A percentile compares a stretch with the other conserved stretches of the same genome.
These are phyloP conservation scores for Hemibagrus guttatus DNA, from an alignment of 2,797 vertebrate species.

Conservation along the genomic window DNA sequence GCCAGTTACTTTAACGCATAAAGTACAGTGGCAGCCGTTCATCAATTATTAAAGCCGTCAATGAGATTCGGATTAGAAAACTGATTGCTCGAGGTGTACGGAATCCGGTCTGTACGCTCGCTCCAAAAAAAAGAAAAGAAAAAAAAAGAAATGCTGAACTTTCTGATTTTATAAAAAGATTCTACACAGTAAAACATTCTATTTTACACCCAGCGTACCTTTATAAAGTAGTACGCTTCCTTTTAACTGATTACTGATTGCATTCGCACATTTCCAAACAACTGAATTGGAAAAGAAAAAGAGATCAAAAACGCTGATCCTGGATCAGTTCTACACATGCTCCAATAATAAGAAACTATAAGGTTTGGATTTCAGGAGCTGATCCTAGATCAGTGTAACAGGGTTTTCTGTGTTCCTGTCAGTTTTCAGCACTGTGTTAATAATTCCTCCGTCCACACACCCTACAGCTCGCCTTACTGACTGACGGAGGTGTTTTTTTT, in stretches of 20 bases:
- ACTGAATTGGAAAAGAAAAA: background rate
- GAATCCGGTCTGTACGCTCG: background rate
- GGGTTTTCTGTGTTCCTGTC: too few relatives aligned
- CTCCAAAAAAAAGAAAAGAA: background rate
- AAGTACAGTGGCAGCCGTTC: slow-evolving; percentile 37
- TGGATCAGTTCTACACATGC: slow-evolving; percentile 13
- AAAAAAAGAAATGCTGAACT: background rate
- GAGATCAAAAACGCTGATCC: slow-evolving; percentile 24
- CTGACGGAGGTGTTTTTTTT: background rate
- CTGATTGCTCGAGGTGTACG: slow-evolving; percentile 24
- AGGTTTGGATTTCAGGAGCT: background rate
- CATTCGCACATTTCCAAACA: slow-evolving; percentile 27
- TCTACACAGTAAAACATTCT: background rate
- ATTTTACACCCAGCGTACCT: slow-evolving; percentile 32
- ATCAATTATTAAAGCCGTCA: slow-evolving; percentile 47
- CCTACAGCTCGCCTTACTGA: background rate
- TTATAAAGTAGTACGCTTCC: background rate
- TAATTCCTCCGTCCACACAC: slow-evolving; percentile 12
- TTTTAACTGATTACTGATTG: slow-evolving; percentile 37
- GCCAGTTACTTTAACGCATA: slow-evolving; percentile 38
- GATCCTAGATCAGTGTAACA: slow-evolving; percentile 13
- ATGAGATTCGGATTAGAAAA: slow-evolving; percentile 38
- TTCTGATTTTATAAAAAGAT: background rate
- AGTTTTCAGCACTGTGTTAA: slow-evolving; percentile 25
- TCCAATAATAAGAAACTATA: background rate